A percentile compares a stretch with the other conserved stretches of the same genome.
Conservation (phyloP, 2,888 invertebrate species). For the Rhopalosiphum nymphaeae region DNA sequence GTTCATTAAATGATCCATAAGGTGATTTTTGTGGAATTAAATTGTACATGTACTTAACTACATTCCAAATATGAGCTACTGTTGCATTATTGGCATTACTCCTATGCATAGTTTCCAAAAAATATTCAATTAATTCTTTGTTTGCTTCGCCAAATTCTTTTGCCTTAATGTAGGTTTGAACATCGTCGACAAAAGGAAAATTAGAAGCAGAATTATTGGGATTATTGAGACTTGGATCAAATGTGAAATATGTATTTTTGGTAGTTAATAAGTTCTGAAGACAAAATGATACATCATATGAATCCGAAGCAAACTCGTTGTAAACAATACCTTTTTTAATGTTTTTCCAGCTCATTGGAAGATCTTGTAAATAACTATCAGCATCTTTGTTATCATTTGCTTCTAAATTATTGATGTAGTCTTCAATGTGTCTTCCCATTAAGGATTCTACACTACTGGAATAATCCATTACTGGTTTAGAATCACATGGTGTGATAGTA, state of each 20-base stretch:
- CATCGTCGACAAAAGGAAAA: slow-evolving; percentile 40
- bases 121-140: slow-evolving; percentile 41
- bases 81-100: background rate
- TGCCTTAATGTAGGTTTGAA: slow-evolving; percentile 30
- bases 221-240: background rate
- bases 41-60: slow-evolving; percentile 56
- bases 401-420: slow-evolving; percentile 55
- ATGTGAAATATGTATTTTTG: slow-evolving; percentile 33
- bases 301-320: slow-evolving; percentile 57
- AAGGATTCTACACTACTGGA: slow-evolving; percentile 59
- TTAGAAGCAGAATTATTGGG: background rate
- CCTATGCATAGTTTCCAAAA: slow-evolving; percentile 32
- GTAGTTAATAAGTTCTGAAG: slow-evolving; percentile 41
- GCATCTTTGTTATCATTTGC: background rate
- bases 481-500: background rate
- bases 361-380: background rate
- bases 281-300: slow-evolving; percentile 56
- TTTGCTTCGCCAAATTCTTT: background rate
- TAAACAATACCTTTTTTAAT: slow-evolving; percentile 52
- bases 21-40: slow-evolving; percentile 34
- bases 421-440: slow-evolving; percentile 54
- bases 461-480: slow-evolving; percentile 58
- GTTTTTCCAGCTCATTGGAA: slow-evolving; percentile 27
- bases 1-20: slow-evolving; percentile 36
- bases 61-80: slow-evolving; percentile 55